Evolutionary conservation across 2,113 vertebrate species (phyloP).

Genomic region (Microcebus jonahi): DNA sequence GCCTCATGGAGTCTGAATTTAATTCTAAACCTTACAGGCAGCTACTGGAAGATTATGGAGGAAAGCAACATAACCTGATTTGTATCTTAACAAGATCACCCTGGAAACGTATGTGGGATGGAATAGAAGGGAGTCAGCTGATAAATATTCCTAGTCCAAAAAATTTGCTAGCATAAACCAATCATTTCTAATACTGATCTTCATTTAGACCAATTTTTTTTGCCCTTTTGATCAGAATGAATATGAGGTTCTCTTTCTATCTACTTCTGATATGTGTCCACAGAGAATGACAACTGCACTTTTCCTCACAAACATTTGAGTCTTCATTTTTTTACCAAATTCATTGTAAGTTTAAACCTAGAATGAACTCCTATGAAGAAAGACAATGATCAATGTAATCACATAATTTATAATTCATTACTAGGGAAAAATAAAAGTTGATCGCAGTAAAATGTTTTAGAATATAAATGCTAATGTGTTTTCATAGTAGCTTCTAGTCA

Average conservation of each 20-base stretch:
- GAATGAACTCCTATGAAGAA: background rate
- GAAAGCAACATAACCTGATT: background rate
- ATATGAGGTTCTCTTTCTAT: background rate
- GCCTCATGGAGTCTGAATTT: background rate
- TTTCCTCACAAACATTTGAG: background rate
- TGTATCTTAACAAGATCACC: background rate
- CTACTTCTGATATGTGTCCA: background rate
- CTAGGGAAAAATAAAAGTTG: conserved; percentile 6
- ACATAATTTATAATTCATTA: background rate
- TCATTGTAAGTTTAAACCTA: conserved; percentile 10
- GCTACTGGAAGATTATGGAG: background rate
- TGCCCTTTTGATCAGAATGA: background rate
- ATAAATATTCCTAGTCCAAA: background rate
- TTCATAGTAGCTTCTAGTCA: background rate
- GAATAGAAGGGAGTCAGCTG: background rate
- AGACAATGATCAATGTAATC: background rate
- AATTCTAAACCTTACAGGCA: background rate
- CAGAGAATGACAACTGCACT: background rate
- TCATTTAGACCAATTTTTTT: background rate
- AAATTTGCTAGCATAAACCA: background rate
- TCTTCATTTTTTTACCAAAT: background rate
- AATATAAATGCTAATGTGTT: conserved; percentile 3
- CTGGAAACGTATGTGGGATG: background rate
- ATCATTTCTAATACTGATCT: background rate
- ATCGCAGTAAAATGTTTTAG: background rate